phyloP scores from a whole-genome alignment of 2,888 invertebrate genomes.

The Odontomyia ornata region DNA sequence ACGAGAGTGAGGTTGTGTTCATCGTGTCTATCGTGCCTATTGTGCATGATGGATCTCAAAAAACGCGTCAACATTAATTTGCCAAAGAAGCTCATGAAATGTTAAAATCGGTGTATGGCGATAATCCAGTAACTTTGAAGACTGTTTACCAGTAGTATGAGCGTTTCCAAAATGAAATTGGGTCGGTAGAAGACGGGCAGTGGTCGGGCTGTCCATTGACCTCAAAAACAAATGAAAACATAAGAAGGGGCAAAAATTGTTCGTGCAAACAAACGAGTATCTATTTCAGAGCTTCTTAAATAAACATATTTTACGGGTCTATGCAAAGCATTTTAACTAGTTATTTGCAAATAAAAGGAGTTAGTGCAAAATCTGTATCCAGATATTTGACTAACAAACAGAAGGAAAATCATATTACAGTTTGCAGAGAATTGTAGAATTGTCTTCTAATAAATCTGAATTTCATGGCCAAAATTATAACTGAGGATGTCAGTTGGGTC shows the following conservation, averaged over 20 bases:
- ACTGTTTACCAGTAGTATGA: too few species aligned
- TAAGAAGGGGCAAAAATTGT: not conserved
- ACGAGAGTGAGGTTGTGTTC: too few species aligned
- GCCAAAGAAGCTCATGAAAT: too few species aligned
- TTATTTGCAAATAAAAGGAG: not conserved
- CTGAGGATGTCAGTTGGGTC: not conserved
- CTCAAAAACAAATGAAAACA: not conserved
- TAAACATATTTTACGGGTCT: not conserved
- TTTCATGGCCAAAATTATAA: conserved; percentile 1
- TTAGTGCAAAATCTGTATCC: not conserved
- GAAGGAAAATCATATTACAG: not conserved
- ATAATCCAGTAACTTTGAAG: too few species aligned
- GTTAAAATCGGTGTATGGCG: too few species aligned
- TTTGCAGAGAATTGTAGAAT: not conserved
- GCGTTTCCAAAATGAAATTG: too few species aligned
- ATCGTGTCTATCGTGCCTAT: too few species aligned
- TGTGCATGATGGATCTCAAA: too few species aligned
- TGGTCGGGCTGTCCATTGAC: too few species aligned
- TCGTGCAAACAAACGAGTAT: not conserved
- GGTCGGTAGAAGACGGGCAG: too few species aligned
- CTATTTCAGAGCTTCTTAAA: too few species aligned
- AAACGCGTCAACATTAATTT: too few species aligned
- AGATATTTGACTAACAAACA: not conserved
- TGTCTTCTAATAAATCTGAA: not conserved
- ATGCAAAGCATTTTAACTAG: not conserved